Conservation (phyloP, 2,888 invertebrate genomes). For the Hypsopygia costalis region DNA sequence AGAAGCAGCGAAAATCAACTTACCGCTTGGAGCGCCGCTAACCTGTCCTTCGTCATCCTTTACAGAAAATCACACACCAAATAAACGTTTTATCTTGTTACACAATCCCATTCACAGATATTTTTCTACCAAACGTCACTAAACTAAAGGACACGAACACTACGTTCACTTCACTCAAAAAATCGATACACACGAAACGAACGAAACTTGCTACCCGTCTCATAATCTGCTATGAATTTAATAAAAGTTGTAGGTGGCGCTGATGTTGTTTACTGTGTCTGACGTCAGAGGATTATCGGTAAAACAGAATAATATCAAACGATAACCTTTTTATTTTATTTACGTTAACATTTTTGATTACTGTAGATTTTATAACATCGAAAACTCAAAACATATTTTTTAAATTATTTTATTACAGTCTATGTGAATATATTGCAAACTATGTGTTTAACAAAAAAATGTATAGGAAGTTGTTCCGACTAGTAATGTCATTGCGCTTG, state of each 20-base stretch:
- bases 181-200: slow-evolving; percentile 89
- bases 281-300: slow-evolving; percentile 58
- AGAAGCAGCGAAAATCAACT: slow-evolving; percentile 68
- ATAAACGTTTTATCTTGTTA: slow-evolving; percentile 83
- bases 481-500: slow-evolving; percentile 32
- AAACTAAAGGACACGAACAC: slow-evolving; percentile 87
- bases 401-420: no score
- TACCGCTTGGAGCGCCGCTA: slow-evolving; percentile 97
- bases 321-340: background rate
- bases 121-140: slow-evolving; percentile 86
- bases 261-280: slow-evolving; percentile 29
- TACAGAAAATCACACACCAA: slow-evolving; percentile 84
- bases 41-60: slow-evolving; percentile 97
- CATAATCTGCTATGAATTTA: slow-evolving; percentile 47
- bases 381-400: no score
- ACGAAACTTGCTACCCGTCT: slow-evolving; percentile 80
- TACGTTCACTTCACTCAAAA: slow-evolving; percentile 85
- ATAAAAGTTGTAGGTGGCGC: slow-evolving; percentile 59
- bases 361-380: background rate
- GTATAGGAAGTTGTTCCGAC: slow-evolving; percentile 24
- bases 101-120: slow-evolving; percentile 89
- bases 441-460: no score
- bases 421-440: no score
- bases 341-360: no score
- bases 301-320: slow-evolving; percentile 35